These are phyloP conservation scores for Catharus fuscescens DNA, from an alignment of 2,113 vertebrate genomes.

Conservation along the genomic window DNA sequence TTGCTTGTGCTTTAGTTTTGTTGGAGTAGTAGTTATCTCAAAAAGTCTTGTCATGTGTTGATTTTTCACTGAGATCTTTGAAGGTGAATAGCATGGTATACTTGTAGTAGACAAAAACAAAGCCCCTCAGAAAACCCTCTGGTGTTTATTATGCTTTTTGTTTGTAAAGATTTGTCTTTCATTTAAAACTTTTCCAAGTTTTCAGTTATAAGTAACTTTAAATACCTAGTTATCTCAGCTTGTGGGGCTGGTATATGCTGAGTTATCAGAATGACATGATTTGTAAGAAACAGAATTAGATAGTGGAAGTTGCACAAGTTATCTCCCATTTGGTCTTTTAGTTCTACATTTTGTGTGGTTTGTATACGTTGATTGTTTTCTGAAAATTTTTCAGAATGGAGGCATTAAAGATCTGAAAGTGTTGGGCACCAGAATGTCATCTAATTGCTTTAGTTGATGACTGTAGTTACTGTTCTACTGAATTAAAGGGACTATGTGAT, in stretches of 20 bases:
- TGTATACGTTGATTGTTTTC: background rate
- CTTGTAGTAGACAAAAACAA: background rate
- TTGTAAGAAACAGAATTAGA: background rate
- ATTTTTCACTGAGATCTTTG: background rate
- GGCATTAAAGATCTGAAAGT: background rate
- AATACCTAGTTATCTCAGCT: background rate
- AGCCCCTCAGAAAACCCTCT: background rate
- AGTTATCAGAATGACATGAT: background rate
- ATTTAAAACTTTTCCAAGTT: background rate
- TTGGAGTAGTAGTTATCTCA: background rate
- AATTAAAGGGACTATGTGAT: background rate
- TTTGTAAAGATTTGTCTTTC: background rate
- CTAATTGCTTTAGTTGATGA: background rate
- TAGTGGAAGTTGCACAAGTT: background rate
- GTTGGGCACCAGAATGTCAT: background rate
- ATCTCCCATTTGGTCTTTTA: background rate
- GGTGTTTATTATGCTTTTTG: background rate
- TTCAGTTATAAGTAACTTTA: background rate
- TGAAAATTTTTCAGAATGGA: background rate
- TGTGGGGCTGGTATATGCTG: background rate
- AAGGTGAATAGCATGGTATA: background rate
- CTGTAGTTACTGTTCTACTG: background rate
- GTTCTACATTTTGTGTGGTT: background rate
- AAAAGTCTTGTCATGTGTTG: background rate
- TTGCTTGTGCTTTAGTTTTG: background rate